These are phyloP conservation scores for Hypercompe scribonia DNA, from an alignment of 2,888 invertebrate species.

Conservation along the genomic window DNA sequence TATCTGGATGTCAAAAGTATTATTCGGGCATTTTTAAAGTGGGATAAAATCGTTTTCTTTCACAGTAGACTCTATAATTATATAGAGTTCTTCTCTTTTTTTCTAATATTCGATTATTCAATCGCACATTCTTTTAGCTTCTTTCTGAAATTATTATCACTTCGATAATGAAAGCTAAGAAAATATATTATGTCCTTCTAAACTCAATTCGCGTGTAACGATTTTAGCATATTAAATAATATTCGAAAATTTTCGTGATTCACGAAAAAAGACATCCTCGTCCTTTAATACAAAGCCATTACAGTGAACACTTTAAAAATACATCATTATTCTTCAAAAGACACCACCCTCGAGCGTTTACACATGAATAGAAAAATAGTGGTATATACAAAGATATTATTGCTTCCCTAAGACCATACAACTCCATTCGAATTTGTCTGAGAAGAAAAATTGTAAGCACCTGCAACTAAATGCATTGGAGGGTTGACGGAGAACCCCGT, in stretches of 20 bases:
- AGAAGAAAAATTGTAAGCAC: conserved; percentile 82
- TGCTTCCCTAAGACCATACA: conserved; percentile 58
- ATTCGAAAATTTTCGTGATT: background rate
- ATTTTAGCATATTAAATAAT: too few species aligned
- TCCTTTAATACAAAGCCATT: conserved; percentile 1
- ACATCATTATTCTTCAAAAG: conserved; percentile 61
- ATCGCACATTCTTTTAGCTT: too few species aligned
- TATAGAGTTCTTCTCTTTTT: too few species aligned
- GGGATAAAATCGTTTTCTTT: background rate
- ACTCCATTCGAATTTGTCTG: conserved; percentile 77
- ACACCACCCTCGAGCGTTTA: conserved; percentile 56
- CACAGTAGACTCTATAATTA: too few species aligned
- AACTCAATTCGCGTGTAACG: too few species aligned
- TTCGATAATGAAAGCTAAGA: too few species aligned
- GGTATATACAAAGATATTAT: conserved; percentile 53
- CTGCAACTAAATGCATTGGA: conserved; percentile 83
- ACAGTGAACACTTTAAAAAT: conserved; percentile 43
- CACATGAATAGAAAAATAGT: conserved; percentile 56
- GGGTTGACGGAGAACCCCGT: conserved; percentile 58
- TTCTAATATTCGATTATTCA: too few species aligned
- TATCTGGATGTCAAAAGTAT: background rate
- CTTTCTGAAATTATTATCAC: too few species aligned
- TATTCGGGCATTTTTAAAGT: background rate
- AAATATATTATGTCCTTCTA: too few species aligned
- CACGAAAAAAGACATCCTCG: conserved; percentile 19